Evolutionary conservation across 2,888 invertebrate genomes (phyloP), one percentile per base, ranked within the genome.

Genomic region (Acrocyrtus sp.): DNA sequence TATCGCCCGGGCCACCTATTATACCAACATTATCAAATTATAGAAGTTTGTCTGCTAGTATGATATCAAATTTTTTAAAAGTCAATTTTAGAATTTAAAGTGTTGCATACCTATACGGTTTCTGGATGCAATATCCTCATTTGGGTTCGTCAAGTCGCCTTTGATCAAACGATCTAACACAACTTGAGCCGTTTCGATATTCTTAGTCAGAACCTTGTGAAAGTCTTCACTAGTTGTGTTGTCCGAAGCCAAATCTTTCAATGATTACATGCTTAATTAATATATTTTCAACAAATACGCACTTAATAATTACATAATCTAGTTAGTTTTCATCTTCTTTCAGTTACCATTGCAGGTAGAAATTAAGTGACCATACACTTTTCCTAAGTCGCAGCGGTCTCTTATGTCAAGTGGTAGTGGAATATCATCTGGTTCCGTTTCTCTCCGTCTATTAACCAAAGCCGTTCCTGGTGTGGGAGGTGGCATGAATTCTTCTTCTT

Each of bases 191-290:
- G 6, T 26, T 29, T 45, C 3, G 34, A 69, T 61, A 39, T 69
- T 69, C 34, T 27, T 39, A 1, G 22, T 56, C 61, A 69, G 53
- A 0, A 27, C 39, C n/a, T 53, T 26, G 17, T 61, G 39, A 26
- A 69, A 69, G 24, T 61, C 53, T 48, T 69, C 24, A 29, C 61
- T 47, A 12, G 51, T 19, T 39, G 53, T 53, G 10, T 26, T 24
- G 17, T 60, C 47, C 1, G 15, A 10, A 15, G 58, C 68, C 29
- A 53, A 17, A 4, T 5, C 68, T 54, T 24, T 27, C 29, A 56
- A 39, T 21, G 5, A n/a, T n/a, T 27, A 10, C 24, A 29, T 45
- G 34, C 34, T 8, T 19, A 43, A 26, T 24, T 5, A 56, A 2
- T 4, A 43, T 5, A 56, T 15, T 22, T 34, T 41, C 17, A 39